Base-by-base conservation (phyloP, 2,888 invertebrate species). In the Iselma pallidipennis region DNA sequence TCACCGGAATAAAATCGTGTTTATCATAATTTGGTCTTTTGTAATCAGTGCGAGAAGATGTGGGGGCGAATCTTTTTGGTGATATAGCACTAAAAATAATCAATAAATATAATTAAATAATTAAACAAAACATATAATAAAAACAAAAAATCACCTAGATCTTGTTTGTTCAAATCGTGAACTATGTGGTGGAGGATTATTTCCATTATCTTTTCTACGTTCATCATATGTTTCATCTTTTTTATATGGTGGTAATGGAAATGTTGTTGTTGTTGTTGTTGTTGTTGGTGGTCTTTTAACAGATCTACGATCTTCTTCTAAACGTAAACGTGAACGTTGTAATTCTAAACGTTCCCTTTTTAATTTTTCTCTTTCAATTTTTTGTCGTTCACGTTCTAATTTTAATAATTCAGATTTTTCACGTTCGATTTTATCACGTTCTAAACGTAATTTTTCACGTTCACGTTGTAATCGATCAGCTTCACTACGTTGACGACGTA, bases 351-450 rank as follows among this genome's bases (percentile, higher is more conserved):
- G 88, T 77, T 95, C 95, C 72, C 91, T 76, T 69, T 86, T 85
- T 26, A 81, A 67, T 72, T 94, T 88, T 77, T 95, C 95, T 71
- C 91, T 77, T 69, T 86, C 86, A 37, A 82, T 66, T 66, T 80
- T 80, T 61, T 94, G 94, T 52, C 94, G 86, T 78, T 95, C 95
- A 14, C 94, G 86, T 78, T 95, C 94, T 67, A 95, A 80, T 55
- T 92, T 88, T 68, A 95, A 83, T 23, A 95, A 80, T 76, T 96
- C 95, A 14, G 91, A 90, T 81, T 93, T 93, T 77, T 95, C 95
- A 2, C 92, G 87, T 77, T 96, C 96, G 56, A 96, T 89, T 70
- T 91, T 89, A 74, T 95, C 95, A 21, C 94, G 87, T 81, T 96
- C 96, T 12, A 92, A 82, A 49, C 91, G 86, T 65, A 95, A 82